These are phyloP conservation scores for Tridacna crocea DNA, from an alignment of 2,888 invertebrate genomes.

Conservation along the genomic window DNA sequence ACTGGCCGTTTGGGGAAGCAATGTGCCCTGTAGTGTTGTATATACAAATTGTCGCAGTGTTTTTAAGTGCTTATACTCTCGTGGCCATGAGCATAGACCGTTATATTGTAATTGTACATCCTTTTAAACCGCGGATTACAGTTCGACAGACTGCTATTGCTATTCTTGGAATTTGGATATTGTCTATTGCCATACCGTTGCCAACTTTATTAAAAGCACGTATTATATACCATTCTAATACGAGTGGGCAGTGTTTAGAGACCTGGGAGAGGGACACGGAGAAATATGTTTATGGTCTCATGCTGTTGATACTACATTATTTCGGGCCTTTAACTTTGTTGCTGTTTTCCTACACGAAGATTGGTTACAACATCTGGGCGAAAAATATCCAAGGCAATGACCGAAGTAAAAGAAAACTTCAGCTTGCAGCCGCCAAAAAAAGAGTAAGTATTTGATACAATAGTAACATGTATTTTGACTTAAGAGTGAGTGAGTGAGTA, in stretches of 20 bases:
- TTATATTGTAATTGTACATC: conserved; percentile 95
- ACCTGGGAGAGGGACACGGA: conserved; percentile 61
- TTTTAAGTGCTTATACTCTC: conserved; percentile 93
- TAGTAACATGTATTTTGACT: background rate
- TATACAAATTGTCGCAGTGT: conserved; percentile 87
- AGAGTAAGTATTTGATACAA: conserved; percentile 88
- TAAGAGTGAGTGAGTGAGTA: no score
- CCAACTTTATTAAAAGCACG: conserved; percentile 91
- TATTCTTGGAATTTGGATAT: conserved; percentile 89
- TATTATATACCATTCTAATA: conserved; percentile 64
- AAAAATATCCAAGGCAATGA: conserved; percentile 87
- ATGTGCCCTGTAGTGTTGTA: conserved; percentile 93
- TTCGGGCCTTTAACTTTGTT: conserved; percentile 91
- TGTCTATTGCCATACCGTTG: conserved; percentile 91
- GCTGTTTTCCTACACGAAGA: conserved; percentile 93
- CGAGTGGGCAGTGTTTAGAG: conserved; percentile 67
- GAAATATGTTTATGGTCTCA: conserved; percentile 88
- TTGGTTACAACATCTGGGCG: conserved; percentile 95
- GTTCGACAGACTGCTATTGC: conserved; percentile 89
- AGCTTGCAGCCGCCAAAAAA: conserved; percentile 91
- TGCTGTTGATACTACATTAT: conserved; percentile 92
- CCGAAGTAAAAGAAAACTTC: conserved; percentile 58
- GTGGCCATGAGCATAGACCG: conserved; percentile 95
- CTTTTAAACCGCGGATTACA: conserved; percentile 91
- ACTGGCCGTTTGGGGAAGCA: conserved; percentile 93